Base-by-base conservation (phyloP, 2,888 invertebrate species). In the Drosophila fulvimacula region DNA sequence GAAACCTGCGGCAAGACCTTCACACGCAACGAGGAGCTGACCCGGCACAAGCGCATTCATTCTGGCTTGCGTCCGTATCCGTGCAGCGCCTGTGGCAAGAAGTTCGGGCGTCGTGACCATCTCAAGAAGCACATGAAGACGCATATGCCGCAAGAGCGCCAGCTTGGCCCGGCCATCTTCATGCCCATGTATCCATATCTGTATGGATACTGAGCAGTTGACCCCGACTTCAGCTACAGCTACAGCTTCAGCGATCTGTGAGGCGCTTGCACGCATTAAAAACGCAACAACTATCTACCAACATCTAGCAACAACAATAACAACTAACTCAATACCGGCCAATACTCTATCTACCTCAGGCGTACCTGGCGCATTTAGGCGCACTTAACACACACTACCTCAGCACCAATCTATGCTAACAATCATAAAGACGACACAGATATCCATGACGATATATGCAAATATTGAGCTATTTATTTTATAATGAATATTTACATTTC, bases 51-150 rank as follows among this genome's bases (percentile, higher is more conserved):
- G 90, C 93, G 97, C 76, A 98, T 98, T 51, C 98, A 98, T 91
- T 96, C 97, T 0, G 97, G 97, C 0, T 93, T 97, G 0, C 94
- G 97, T 51, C 97, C 98, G 0, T 98, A 96, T 91, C 95, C 96
- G 0, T 99, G 98, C 90, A 93, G 95, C 0, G 95, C 96, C 19
- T 99, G 98, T 89, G 97, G 97, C 5, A 99, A 99, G 93, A 95
- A 96, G 72, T 99, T 98, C 91, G 98, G 98, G 0, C 94, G 98
- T 46, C 96, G 98, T 82, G 98, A 99, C 91, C 98, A 99, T 91
- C 93, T 99, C 65, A 98, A 98, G 93, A 99, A 98, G 89, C 98
- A 99, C 91, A 95, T 96, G 66, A 95, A 97, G 88, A 98, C 98
- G 0, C 98, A 98, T 89, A 93, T 93, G 81, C 91, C 94, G 17